A percentile compares a stretch with the other conserved stretches of the same genome.
phyloP scores from a whole-genome alignment of 2,888 invertebrate species.

The Rhyacophila evoluta region DNA sequence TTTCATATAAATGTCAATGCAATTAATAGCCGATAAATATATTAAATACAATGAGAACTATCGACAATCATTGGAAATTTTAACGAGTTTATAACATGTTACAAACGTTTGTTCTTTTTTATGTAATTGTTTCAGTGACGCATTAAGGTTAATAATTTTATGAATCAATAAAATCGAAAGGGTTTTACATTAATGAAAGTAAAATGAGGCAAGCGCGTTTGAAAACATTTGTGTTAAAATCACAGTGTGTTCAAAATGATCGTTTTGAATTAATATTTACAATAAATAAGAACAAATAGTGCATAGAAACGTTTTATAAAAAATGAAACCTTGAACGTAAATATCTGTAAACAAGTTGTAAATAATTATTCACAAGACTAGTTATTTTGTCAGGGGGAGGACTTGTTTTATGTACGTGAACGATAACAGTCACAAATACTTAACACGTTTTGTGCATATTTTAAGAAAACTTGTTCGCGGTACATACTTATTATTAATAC shows the following conservation, averaged over 20 bases:
- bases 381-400: neutral
- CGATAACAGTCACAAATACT: neutral
- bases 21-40: neutral
- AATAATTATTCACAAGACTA: neutral
- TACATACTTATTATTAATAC: neutral
- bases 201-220: constrained; percentile 13
- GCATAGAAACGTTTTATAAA: neutral
- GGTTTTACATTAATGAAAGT: constrained; percentile 20
- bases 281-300: neutral
- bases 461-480: neutral
- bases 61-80: neutral
- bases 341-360: neutral
- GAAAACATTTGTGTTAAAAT: constrained; percentile 16
- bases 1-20: neutral
- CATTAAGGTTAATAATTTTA: neutral
- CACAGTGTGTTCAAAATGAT: neutral
- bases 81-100: neutral
- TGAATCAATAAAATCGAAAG: constrained; percentile 22
- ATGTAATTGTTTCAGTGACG: neutral
- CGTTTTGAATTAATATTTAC: neutral
- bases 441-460: neutral
- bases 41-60: neutral
- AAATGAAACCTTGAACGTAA: neutral
- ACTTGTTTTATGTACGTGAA: neutral
- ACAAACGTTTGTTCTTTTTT: too few relatives aligned